Conservation (phyloP, 1,140 invertebrate species). For the Bombus sylvicola region DNA sequence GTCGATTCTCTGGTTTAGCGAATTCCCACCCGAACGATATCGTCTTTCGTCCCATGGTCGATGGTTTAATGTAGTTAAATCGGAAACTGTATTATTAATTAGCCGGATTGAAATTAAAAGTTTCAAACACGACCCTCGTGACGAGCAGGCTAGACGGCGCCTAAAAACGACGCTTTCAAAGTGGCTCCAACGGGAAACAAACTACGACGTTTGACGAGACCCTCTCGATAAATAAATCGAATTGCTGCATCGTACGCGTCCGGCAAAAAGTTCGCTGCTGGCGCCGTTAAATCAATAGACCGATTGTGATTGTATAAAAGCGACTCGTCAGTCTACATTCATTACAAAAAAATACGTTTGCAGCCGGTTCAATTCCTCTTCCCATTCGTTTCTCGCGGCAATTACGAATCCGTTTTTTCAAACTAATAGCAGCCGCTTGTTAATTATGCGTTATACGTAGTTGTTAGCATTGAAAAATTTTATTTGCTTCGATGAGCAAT, state of each 20-base stretch:
- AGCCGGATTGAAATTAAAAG: constrained; percentile 46
- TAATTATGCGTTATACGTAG: background rate
- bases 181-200: constrained; percentile 24
- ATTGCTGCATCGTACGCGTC: constrained; percentile 43
- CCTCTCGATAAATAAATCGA: constrained; percentile 66
- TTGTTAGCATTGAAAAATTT: background rate
- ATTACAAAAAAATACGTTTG: constrained; percentile 12
- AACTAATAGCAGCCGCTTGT: background rate
- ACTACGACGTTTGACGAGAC: constrained; percentile 60
- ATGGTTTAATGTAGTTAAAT: constrained; percentile 41
- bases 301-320: constrained; percentile 58
- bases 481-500: background rate
- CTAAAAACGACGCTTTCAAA: background rate
- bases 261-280: constrained; percentile 54
- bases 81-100: constrained; percentile 56
- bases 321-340: constrained; percentile 41
- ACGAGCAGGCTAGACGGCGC: background rate
- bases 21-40: constrained; percentile 20
- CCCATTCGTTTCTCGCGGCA: constrained; percentile 22
- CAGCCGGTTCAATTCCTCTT: background rate
- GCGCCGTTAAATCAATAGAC: constrained; percentile 57
- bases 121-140: background rate
- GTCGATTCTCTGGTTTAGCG: constrained; percentile 51
- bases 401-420: constrained; percentile 22
- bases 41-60: background rate